phyloP scores from a whole-genome alignment of 2,888 invertebrate species.

The Acanthococcus lagerstroemiae region DNA sequence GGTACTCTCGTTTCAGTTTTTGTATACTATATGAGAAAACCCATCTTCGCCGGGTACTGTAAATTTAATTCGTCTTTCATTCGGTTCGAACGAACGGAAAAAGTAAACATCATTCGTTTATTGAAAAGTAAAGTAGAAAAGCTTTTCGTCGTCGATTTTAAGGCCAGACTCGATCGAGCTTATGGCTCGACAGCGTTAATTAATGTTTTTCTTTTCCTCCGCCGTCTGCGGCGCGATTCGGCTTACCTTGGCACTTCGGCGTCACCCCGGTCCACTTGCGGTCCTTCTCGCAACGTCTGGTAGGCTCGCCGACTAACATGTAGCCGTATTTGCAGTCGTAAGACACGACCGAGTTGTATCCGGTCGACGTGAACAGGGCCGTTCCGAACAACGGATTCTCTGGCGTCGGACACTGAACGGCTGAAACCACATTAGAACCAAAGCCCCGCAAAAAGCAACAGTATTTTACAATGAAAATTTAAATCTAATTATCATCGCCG shows the following conservation, averaged over 20 bases:
- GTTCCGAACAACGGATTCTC: constrained; percentile 86
- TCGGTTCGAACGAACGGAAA: too few species aligned
- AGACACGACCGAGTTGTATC: constrained; percentile 88
- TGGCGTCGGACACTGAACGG: constrained; percentile 87
- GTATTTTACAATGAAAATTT: constrained; percentile 21
- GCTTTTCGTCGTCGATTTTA: too few species aligned
- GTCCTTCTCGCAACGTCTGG: constrained; percentile 85
- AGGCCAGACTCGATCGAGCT: too few species aligned
- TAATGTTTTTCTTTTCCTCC: too few species aligned
- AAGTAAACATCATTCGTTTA: too few species aligned
- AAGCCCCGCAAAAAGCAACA: constrained; percentile 32
- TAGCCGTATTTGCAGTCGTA: constrained; percentile 95
- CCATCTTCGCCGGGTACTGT: too few species aligned
- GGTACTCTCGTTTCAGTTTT: too few species aligned
- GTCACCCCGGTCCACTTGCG: constrained; percentile 89
- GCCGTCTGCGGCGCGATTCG: too few species aligned
- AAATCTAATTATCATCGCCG: neutral
- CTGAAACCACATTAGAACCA: constrained; percentile 53
- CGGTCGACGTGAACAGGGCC: constrained; percentile 82
- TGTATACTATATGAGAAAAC: too few species aligned
- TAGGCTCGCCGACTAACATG: constrained; percentile 78
- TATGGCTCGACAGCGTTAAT: too few species aligned
- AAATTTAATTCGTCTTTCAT: too few species aligned
- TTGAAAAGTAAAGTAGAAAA: too few species aligned
- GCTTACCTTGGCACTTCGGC: constrained; percentile 82